Evolutionary conservation across 2,113 vertebrate species (phyloP).

Genomic region (Charina bottae): DNA sequence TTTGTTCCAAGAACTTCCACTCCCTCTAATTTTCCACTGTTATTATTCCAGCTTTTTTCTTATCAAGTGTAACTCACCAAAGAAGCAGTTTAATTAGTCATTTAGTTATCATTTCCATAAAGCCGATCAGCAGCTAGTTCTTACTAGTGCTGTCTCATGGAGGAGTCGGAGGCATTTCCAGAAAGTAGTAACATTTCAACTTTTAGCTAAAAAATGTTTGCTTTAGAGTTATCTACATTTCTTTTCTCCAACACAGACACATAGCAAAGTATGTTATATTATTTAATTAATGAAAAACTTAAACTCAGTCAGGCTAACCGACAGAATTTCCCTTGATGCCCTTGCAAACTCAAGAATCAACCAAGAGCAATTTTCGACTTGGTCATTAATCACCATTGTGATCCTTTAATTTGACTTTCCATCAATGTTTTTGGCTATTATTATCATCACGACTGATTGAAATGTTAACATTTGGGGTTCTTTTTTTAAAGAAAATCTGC

Average conservation of each 20-base stretch:
- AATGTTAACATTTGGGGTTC: too few relatives aligned
- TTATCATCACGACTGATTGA: too few relatives aligned
- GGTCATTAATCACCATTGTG: neutral
- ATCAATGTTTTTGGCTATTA: neutral
- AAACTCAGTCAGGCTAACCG: neutral
- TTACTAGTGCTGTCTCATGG: too few relatives aligned
- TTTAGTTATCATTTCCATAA: too few relatives aligned
- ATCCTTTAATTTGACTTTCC: neutral
- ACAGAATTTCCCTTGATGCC: neutral
- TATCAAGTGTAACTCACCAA: too few relatives aligned
- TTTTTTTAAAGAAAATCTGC: neutral
- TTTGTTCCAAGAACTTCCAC: too few relatives aligned
- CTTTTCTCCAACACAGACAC: neutral
- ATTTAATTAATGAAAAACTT: neutral
- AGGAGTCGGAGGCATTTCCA: too few relatives aligned
- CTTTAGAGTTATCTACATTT: neutral
- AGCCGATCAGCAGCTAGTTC: too few relatives aligned
- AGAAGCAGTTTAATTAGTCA: too few relatives aligned
- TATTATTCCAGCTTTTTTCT: too few relatives aligned
- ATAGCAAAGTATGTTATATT: conserved; percentile 9
- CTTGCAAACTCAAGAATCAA: neutral
- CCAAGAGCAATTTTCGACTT: neutral
- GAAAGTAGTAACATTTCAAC: neutral
- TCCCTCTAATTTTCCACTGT: too few relatives aligned
- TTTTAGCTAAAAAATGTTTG: neutral